Percentiles rank a stretch among this genome's conserved stretches.
These are phyloP conservation scores for Pilophorus perplexus DNA, from an alignment of 2,888 invertebrate genomes.

Conservation along the genomic window DNA sequence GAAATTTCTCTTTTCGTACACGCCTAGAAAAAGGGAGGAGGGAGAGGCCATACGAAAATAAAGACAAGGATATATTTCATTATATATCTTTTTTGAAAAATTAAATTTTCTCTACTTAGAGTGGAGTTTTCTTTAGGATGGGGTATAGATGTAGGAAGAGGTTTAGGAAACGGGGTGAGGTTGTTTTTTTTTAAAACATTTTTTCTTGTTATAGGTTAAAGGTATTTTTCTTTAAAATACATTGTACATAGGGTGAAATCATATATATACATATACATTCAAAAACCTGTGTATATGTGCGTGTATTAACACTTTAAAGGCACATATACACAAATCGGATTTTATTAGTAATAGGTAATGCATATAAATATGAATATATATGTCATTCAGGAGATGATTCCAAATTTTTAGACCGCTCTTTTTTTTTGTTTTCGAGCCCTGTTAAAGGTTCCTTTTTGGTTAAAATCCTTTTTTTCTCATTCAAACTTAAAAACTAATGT, in stretches of 20 bases:
- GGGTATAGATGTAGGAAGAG: slow-evolving; percentile 4
- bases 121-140: slow-evolving; percentile 23
- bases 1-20: slow-evolving; percentile 25
- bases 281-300: slow-evolving; percentile 38
- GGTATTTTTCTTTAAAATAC: slow-evolving; percentile 20
- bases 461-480: not conserved
- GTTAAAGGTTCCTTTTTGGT: not conserved
- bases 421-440: slow-evolving; percentile 4
- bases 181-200: too few relatives aligned
- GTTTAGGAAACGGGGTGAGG: slow-evolving; percentile 5
- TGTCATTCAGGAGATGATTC: slow-evolving; percentile 32
- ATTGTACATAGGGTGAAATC: slow-evolving; percentile 39
- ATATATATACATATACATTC: slow-evolving; percentile 33
- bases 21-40: slow-evolving; percentile 42
- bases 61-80: slow-evolving; percentile 35
- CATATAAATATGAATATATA: slow-evolving; percentile 32
- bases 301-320: slow-evolving; percentile 34
- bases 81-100: slow-evolving; percentile 11
- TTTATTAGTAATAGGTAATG: slow-evolving; percentile 25
- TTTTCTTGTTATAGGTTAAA: slow-evolving; percentile 14
- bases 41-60: slow-evolving; percentile 44
- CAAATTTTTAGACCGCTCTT: slow-evolving; percentile 9
- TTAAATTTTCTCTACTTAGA: slow-evolving; percentile 18
- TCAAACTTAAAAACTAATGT: slow-evolving; percentile 22
- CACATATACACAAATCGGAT: slow-evolving; percentile 36